phyloP scores from a whole-genome alignment of 2,797 vertebrate genomes.

The Gambelia wislizenii region DNA sequence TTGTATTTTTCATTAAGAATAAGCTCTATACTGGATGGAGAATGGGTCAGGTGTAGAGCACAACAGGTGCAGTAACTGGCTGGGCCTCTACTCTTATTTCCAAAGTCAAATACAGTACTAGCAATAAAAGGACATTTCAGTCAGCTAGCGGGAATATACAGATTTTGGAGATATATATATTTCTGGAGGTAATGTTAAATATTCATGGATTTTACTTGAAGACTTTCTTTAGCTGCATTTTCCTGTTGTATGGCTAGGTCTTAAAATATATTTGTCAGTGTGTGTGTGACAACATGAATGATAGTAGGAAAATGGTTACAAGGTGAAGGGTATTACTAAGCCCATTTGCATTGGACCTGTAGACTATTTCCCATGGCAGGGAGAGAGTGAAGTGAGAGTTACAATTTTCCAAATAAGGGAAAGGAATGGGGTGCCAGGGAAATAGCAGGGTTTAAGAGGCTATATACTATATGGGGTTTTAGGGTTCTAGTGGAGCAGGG shows the following conservation, averaged over 20 bases:
- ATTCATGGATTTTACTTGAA: conserved; percentile 44
- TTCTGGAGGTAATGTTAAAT: background rate
- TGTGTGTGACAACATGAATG: background rate
- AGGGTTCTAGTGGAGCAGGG: background rate
- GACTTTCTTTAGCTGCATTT: background rate
- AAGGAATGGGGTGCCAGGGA: too few species aligned
- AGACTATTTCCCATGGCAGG: background rate
- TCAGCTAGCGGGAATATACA: conserved; percentile 3
- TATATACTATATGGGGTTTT: background rate
- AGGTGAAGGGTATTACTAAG: background rate
- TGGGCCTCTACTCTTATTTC: conserved; percentile 60
- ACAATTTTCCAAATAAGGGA: too few species aligned
- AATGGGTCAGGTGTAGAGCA: conserved; percentile 68
- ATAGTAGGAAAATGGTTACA: background rate
- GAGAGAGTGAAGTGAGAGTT: too few species aligned
- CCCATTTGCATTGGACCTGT: background rate
- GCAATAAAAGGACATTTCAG: conserved; percentile 61
- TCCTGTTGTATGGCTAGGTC: conserved; percentile 37
- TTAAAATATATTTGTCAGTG: conserved; percentile 22
- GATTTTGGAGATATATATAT: conserved; percentile 37
- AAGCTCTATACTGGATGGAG: conserved; percentile 59
- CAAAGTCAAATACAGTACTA: conserved; percentile 57
- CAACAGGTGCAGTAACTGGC: conserved; percentile 63
- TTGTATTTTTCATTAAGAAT: conserved; percentile 74
- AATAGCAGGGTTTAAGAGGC: too few species aligned